Percentiles rank a stretch among this genome's conserved stretches.
Conservation (phyloP, 2,888 invertebrate genomes). For the Hipparchia sbordonii region DNA sequence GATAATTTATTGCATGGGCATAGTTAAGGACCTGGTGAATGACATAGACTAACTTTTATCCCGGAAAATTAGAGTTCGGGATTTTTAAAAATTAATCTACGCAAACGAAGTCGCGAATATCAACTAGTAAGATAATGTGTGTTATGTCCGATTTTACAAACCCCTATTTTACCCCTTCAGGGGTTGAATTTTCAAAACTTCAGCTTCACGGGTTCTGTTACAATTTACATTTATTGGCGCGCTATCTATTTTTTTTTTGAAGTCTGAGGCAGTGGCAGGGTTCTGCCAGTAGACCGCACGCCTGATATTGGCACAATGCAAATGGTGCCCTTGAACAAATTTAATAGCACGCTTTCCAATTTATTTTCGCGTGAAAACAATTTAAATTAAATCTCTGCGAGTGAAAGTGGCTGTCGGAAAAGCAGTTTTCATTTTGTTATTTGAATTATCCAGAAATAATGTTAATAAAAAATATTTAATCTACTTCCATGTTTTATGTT, state of each 20-base stretch:
- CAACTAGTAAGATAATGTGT: too few species aligned
- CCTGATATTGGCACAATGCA: slow-evolving; percentile 16
- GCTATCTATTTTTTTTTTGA: neutral
- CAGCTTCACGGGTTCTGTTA: neutral
- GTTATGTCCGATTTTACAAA: too few species aligned
- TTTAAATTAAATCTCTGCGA: slow-evolving; percentile 10
- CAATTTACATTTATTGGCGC: neutral
- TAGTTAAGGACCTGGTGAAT: too few species aligned
- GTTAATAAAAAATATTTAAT: too few species aligned
- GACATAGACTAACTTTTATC: too few species aligned
- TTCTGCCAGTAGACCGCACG: neutral
- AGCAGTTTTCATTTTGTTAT: slow-evolving; percentile 1
- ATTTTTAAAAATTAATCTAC: too few species aligned
- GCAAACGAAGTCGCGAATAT: too few species aligned
- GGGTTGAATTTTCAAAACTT: too few species aligned
- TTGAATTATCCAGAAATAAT: neutral
- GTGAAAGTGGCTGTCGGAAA: slow-evolving; percentile 3
- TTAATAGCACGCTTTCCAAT: neutral
- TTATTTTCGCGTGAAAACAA: slow-evolving; percentile 13
- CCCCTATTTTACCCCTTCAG: too few species aligned
- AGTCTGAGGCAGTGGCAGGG: neutral
- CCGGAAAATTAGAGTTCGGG: too few species aligned
- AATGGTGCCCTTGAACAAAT: slow-evolving; percentile 9
- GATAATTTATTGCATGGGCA: too few species aligned
- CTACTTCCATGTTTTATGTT: too few species aligned